phyloP scores from a whole-genome alignment of 2,888 invertebrate species.

The Apamea anceps region DNA sequence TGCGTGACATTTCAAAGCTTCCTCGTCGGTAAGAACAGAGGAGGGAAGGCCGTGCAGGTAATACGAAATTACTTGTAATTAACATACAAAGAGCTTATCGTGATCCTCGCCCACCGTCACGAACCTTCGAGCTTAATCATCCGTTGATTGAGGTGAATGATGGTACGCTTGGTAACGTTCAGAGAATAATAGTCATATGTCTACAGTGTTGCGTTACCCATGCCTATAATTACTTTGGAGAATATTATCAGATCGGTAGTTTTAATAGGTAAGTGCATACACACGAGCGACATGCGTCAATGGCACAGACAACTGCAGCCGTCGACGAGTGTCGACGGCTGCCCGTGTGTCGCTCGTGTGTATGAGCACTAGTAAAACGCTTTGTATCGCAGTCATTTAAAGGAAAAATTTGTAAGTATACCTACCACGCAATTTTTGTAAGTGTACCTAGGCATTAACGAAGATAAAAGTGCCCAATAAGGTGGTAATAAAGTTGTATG shows the following conservation, averaged over 20 bases:
- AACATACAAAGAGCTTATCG: slow-evolving; percentile 77
- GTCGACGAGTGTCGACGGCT: no score
- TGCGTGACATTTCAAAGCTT: slow-evolving; percentile 52
- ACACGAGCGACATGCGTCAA: neutral
- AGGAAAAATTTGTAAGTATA: neutral
- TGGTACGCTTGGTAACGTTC: neutral
- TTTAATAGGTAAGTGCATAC: neutral
- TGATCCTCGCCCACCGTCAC: slow-evolving; percentile 67
- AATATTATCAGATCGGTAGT: neutral
- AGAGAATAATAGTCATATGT: slow-evolving; percentile 5
- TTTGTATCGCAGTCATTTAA: no score
- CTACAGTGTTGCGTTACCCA: neutral
- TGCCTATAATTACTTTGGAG: neutral
- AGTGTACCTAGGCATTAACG: slow-evolving; percentile 5
- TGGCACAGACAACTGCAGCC: neutral
- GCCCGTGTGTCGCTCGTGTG: neutral
- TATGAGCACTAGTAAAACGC: neutral
- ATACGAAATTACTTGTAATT: slow-evolving; percentile 71
- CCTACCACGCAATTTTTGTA: neutral
- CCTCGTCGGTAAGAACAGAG: slow-evolving; percentile 43
- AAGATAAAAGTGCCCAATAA: slow-evolving; percentile 21
- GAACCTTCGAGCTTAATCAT: slow-evolving; percentile 65
- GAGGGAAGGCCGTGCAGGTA: slow-evolving; percentile 58
- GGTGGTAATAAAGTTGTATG: slow-evolving; percentile 37
- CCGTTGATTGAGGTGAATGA: slow-evolving; percentile 43